Percentiles rank a stretch among this genome's conserved stretches.
Conservation (phyloP, 2,888 invertebrate genomes). For the Macropis europaea region DNA sequence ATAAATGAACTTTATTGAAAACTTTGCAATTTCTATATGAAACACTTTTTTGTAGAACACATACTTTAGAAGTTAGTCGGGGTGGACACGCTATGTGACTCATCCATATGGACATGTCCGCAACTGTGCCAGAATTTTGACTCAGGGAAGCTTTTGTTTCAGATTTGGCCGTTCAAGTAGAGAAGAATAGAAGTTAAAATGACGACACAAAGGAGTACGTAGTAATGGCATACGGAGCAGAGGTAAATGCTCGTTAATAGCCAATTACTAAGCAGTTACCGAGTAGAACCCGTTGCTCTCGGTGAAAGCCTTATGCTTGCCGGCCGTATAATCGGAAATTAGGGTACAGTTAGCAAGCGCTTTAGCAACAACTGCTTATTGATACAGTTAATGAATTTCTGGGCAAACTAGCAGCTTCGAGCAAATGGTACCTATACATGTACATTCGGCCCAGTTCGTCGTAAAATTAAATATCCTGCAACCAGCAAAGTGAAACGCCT, state of each 20-base stretch:
- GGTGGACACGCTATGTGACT: too few species aligned
- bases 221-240: slow-evolving; percentile 18
- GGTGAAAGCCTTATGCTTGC: slow-evolving; percentile 30
- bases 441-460: background rate
- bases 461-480: background rate
- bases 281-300: slow-evolving; percentile 11
- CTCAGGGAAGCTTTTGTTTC: too few species aligned
- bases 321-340: slow-evolving; percentile 35
- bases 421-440: background rate
- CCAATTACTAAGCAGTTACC: slow-evolving; percentile 36
- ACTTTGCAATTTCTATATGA: too few species aligned
- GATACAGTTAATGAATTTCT: slow-evolving; percentile 32
- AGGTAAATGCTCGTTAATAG: slow-evolving; percentile 33
- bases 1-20: too few species aligned
- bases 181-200: slow-evolving; percentile 7
- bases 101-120: too few species aligned
- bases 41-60: too few species aligned
- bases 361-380: slow-evolving; percentile 39
- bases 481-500: too few species aligned
- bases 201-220: slow-evolving; percentile 21
- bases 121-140: too few species aligned
- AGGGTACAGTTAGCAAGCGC: slow-evolving; percentile 34
- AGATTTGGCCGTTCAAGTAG: too few species aligned
- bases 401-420: background rate
- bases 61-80: too few species aligned